These are phyloP conservation scores for Apamea sordens DNA, from an alignment of 2,888 invertebrate genomes.

Conservation along the genomic window DNA sequence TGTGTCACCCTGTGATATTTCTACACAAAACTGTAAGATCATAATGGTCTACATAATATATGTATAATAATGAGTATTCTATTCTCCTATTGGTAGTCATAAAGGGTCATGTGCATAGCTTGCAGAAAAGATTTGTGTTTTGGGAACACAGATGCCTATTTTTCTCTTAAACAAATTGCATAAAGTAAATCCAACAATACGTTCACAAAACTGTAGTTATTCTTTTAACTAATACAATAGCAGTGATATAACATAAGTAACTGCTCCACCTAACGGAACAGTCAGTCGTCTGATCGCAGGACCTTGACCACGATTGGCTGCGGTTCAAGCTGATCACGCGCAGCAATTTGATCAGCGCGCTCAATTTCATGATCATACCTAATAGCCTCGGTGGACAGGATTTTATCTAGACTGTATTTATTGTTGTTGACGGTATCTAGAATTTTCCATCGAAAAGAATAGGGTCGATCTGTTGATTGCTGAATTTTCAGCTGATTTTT, in stretches of 20 bases:
- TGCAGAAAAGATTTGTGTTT: background rate
- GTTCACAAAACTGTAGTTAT: background rate
- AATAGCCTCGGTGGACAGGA: slow-evolving; percentile 15
- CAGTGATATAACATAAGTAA: slow-evolving; percentile 10
- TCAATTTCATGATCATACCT: slow-evolving; percentile 46
- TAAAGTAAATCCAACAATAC: background rate
- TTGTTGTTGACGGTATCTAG: slow-evolving; percentile 3
- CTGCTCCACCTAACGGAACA: background rate
- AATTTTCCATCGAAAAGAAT: slow-evolving; percentile 9
- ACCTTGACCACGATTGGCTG: slow-evolving; percentile 59
- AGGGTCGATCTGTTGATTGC: background rate
- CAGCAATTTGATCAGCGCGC: slow-evolving; percentile 46
- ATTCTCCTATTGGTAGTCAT: background rate
- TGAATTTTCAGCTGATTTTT: background rate
- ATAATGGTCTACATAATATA: background rate
- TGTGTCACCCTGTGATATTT: background rate
- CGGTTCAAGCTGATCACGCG: slow-evolving; percentile 51
- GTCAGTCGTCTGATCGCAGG: slow-evolving; percentile 3
- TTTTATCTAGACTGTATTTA: slow-evolving; percentile 34
- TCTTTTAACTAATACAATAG: background rate
- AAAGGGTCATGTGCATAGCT: background rate
- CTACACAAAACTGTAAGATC: too few species aligned
- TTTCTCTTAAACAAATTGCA: background rate
- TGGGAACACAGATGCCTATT: background rate
- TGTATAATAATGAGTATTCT: background rate